Base-by-base conservation (phyloP, 2,113 vertebrate species). In the Vidua macroura region DNA sequence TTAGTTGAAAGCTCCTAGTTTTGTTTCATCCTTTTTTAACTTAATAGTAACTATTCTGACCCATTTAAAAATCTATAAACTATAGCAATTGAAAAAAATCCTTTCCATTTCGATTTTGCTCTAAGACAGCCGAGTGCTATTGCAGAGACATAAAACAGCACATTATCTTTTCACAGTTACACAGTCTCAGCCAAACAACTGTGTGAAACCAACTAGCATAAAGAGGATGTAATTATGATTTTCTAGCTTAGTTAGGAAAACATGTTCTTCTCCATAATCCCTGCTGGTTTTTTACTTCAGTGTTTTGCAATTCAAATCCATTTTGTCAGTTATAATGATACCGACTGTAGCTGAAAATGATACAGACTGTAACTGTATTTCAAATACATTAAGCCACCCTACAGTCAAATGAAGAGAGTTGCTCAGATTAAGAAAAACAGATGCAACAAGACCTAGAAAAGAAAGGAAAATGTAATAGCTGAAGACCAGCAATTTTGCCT, bases 261-360 rank as follows among this genome's bases (percentile, higher is more conserved):
- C 53, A 87, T 28, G 35, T 17, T 87, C 82, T 79, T 59, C 28
- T 66, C 64, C 62, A 84, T 72, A 90, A 95, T 58, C 72, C 62
- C 80, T 23, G n/a, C 69, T 77, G 68, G 0, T 58, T 86, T 94
- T 93, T 83, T 25, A 90, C 53, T 91, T 94, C 9, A 83, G 33
- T 88, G 67, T 93, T 92, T 91, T 88, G 73, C 53, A 53, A 70
- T 78, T 95, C 69, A 67, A 91, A 84, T 74, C 51, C 56, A 28
- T 84, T 87, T 80, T 94, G 92, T 84, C 90, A 95, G 72, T 83
- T 94, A 43, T 18, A 93, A 81, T 59, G 76, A 75, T 20, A 75
- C 55, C 80, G 83, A 62, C 59, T 83, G 68, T 31, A 73, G 59
- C 44, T 86, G 62, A 44, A 31, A 93, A 83, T 56, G 58, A 81